These are phyloP conservation scores for Actinopyga echinites DNA, from an alignment of 53 echinoderm and acorn worm species.

Conservation along the genomic window DNA sequence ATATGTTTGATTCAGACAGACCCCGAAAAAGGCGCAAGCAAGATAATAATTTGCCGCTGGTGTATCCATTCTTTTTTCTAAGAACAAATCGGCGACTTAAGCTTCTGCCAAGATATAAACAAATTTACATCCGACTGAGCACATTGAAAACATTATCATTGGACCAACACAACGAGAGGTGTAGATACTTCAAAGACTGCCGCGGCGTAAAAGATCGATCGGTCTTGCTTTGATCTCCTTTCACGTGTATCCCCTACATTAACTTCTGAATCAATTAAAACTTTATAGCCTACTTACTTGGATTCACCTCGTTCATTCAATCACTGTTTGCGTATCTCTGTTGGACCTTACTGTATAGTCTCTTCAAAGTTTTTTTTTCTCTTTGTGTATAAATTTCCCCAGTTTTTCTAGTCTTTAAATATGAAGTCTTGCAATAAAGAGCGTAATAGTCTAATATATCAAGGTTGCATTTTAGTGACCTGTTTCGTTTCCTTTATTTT, in stretches of 20 bases:
- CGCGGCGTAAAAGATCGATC: conserved; percentile 2
- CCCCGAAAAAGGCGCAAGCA: not conserved
- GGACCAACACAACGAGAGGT: conserved; percentile 12
- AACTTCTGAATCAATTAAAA: conserved; percentile 17
- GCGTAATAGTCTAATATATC: too few relatives aligned
- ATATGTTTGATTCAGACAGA: too few relatives aligned
- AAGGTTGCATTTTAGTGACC: too few relatives aligned
- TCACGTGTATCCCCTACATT: conserved; percentile 6
- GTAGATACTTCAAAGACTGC: conserved; percentile 21
- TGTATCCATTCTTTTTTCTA: not conserved
- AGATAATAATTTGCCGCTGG: not conserved
- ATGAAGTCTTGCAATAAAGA: too few relatives aligned
- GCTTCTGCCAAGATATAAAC: not conserved
- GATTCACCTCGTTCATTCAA: conserved; percentile 7
- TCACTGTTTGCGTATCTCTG: too few relatives aligned
- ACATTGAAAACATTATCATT: conserved; percentile 24
- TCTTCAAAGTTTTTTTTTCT: too few relatives aligned
- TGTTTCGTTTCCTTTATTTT: too few relatives aligned
- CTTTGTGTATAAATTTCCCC: too few relatives aligned
- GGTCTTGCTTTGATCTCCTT: conserved; percentile 17
- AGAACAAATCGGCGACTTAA: too few relatives aligned
- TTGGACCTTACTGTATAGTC: too few relatives aligned
- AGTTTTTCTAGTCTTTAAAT: too few relatives aligned
- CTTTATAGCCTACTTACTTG: conserved; percentile 33
- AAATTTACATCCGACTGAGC: conserved; percentile 8